Percentiles rank a stretch among this genome's conserved stretches.
These are phyloP conservation scores for Papilio demoleus DNA, from an alignment of 2,888 invertebrate species.

Conservation along the genomic window DNA sequence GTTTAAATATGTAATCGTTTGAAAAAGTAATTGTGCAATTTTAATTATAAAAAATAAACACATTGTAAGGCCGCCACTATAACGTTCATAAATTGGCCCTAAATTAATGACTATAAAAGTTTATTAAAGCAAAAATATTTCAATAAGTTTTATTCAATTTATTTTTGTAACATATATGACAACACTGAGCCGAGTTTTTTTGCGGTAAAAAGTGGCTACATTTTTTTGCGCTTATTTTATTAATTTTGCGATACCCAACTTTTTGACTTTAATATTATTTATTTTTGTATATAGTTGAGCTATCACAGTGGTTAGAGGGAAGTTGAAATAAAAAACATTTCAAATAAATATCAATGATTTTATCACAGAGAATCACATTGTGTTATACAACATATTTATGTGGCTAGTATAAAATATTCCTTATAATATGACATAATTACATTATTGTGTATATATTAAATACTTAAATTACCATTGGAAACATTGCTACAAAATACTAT, in stretches of 20 bases:
- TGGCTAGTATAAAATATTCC: slow-evolving; percentile 80
- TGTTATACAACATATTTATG: slow-evolving; percentile 82
- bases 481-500: slow-evolving; percentile 69
- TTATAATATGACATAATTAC: slow-evolving; percentile 63
- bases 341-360: slow-evolving; percentile 82
- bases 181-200: not conserved
- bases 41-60: no score
- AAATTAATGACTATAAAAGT: no score
- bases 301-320: not conserved
- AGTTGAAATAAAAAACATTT: slow-evolving; percentile 59
- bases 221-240: no score
- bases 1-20: no score
- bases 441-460: slow-evolving; percentile 54
- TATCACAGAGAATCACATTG: slow-evolving; percentile 84
- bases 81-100: no score
- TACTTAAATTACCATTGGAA: slow-evolving; percentile 60
- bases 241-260: no score
- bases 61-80: no score
- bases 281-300: not conserved
- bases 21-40: no score
- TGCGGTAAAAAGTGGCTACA: not conserved
- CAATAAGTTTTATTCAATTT: no score
- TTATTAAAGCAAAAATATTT: no score
- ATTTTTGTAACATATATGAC: no score
- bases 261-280: no score